Conservation (phyloP, 1,140 invertebrate genomes). For the Venturia canescens region DNA sequence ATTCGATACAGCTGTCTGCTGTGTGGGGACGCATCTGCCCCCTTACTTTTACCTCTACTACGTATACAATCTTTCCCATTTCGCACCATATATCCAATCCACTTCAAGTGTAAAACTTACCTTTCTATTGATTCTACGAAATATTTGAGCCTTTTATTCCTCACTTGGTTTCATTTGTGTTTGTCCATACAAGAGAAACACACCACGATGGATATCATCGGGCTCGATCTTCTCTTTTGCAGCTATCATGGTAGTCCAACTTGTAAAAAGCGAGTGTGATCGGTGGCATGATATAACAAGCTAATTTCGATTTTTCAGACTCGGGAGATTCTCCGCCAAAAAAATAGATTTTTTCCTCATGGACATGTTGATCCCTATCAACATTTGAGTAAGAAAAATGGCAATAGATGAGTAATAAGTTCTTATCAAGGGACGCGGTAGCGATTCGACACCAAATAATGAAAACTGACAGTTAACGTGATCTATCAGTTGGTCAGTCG, state of each 20-base stretch:
- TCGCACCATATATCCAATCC: neutral
- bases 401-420: no score
- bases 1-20: no score
- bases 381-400: no score
- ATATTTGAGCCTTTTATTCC: neutral
- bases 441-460: no score
- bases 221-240: constrained; percentile 12
- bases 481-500: no score
- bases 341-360: neutral
- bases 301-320: neutral
- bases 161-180: no score
- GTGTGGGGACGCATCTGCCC: constrained; percentile 69
- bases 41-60: constrained; percentile 39
- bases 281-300: constrained; percentile 8
- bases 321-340: constrained; percentile 14
- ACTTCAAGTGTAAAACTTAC: constrained; percentile 27
- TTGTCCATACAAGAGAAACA: no score
- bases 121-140: constrained; percentile 35
- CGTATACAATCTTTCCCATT: constrained; percentile 45
- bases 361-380: no score
- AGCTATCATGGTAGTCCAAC: constrained; percentile 10
- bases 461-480: no score
- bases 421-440: no score
- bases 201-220: constrained; percentile 7
- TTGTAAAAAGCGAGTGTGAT: constrained; percentile 9